These are phyloP conservation scores for Sus scrofa DNA, from an alignment of 2,113 vertebrate genomes.

Conservation along the genomic window T2T-Sscrofa CM000828.6:69259501-69260000, in stretches of 20 bases:
- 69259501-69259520: neutral
- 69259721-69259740: too few species aligned
- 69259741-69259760: too few species aligned
- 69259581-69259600: neutral
- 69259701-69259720: too few species aligned
- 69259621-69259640: neutral
- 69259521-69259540: neutral
- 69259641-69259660: fast-evolving
- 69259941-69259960: fast-evolving
- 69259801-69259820: too few species aligned
- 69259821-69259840: too few species aligned
- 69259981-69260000: fast-evolving
- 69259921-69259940: fast-evolving
- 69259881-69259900: neutral
- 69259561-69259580: neutral
- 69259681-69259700: neutral
- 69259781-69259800: too few species aligned
- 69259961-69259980: neutral
- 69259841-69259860: neutral
- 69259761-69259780: too few species aligned
- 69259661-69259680: fast-evolving
- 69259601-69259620: neutral
- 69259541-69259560: neutral
- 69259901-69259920: neutral
- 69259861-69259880: neutral